These are phyloP conservation scores for Cladopsammia gracilis DNA, from an alignment of 64 coral and sea anemone species.

Conservation along the genomic window DNA sequence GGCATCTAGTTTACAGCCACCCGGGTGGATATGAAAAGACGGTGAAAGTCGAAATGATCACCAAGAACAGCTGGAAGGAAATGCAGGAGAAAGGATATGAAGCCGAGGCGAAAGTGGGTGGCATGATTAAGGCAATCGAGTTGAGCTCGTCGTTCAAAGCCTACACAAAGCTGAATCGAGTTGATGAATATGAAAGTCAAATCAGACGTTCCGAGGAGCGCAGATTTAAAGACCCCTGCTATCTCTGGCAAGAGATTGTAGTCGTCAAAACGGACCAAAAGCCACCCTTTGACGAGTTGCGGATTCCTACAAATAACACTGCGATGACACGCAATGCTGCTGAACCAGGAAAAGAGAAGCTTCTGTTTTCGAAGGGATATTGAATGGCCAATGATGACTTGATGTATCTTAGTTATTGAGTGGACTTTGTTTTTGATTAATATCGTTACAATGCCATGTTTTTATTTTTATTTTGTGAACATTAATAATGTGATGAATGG, in stretches of 20 bases:
- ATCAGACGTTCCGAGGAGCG: background rate
- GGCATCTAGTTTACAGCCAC: constrained; percentile 11
- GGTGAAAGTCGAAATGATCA: background rate
- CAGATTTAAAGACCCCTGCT: constrained; percentile 49
- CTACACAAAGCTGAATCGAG: constrained; percentile 11
- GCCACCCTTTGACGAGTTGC: constrained; percentile 28
- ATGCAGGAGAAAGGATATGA: background rate
- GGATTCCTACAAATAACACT: constrained; percentile 23
- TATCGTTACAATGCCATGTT: no score
- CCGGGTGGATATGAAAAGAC: constrained; percentile 27
- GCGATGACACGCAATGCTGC: background rate
- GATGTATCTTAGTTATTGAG: no score
- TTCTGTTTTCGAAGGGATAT: background rate
- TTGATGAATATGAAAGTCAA: constrained; percentile 29
- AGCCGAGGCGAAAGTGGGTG: background rate
- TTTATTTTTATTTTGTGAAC: no score
- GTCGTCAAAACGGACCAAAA: constrained; percentile 40
- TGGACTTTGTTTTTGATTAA: no score
- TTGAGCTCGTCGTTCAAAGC: no score
- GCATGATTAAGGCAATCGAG: constrained; percentile 34
- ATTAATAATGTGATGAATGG: no score
- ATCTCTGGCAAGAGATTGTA: constrained; percentile 54
- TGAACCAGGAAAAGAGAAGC: constrained; percentile 47
- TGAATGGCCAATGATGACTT: no score
- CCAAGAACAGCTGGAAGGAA: constrained; percentile 42